Base-by-base conservation (phyloP, 30 jellyfish, hydroid and myxozoan species). In the Chrysaora quinquecirrha region DNA sequence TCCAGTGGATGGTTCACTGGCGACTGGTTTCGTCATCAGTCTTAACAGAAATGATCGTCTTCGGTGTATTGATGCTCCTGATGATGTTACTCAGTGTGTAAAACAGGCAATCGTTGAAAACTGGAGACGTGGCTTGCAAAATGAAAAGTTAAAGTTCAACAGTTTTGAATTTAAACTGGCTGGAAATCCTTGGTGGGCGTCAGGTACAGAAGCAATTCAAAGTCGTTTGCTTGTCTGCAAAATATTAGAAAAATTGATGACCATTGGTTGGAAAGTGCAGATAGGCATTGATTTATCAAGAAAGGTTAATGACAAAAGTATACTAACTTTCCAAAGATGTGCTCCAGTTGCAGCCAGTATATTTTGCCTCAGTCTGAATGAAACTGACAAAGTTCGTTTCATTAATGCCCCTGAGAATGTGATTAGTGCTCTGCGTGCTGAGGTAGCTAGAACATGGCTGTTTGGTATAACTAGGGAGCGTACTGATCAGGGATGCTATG, bases 161-260 rank as follows among this genome's bases (percentile, higher is more conserved):
- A 85, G 93, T 23, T 83, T 75, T 65, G 97, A 90, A 74, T 84
- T 90, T 25, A 90, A 90, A 78, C 65, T 90, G 67, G 68, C 73
- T 0, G 97, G 97, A 1, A 48, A 73, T 9, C 97, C 97, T 9
- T 90, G 97, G 97, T 90, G 97, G 96, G 95, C 96, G 2, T 35
- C 58, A 19, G 97, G 97, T 46, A 72, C 75, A 21, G 79, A 54
- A 64, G 90, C 94, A 1, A 84, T 89, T 11, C 82, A 52, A 35
- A 20, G 95, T 29, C 83, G 94, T 11, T 31, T 87, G 31, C 78
- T 87, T 1, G 50, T 87, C 63, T 77, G 88, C 76, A 78, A 72
- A 43, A 48, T 89, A 3, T 48, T 89, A 48, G 95, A 89, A 31
- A 79, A 77, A 14, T 35, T 89, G 58, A 21, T 72, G 80, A 68